A percentile compares a stretch with the other conserved stretches of the same genome.
Evolutionary conservation across 2,797 vertebrate genomes (phyloP).

Genomic region (Pipistrellus nathusii): DNA sequence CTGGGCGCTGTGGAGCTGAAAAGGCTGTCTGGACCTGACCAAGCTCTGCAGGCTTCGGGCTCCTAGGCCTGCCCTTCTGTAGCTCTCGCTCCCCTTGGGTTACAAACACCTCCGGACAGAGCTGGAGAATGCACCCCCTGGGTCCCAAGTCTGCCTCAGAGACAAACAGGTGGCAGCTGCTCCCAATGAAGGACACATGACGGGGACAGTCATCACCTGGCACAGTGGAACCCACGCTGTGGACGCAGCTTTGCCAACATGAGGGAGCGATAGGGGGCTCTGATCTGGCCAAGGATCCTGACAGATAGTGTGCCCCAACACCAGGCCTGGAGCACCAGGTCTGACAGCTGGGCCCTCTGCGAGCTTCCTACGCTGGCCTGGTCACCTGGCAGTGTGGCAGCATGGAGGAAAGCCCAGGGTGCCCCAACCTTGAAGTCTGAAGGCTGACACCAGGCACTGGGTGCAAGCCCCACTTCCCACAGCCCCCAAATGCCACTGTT

Average conservation of each 20-base stretch:
- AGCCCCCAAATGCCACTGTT: background rate
- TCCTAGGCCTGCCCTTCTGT: background rate
- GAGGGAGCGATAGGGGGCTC: rapidly evolving
- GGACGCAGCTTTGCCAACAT: background rate
- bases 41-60: background rate
- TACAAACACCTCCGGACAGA: background rate
- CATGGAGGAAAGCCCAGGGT: background rate
- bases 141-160: background rate
- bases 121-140: background rate
- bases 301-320: rapidly evolving
- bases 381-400: background rate
- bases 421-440: rapidly evolving
- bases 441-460: background rate
- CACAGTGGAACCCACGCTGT: rapidly evolving
- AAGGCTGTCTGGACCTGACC: background rate
- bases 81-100: background rate
- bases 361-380: background rate
- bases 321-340: background rate
- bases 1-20: background rate
- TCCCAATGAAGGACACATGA: background rate
- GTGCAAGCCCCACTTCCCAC: background rate
- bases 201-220: background rate
- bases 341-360: background rate
- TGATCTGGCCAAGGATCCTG: background rate
- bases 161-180: background rate